These are phyloP conservation scores for Oncorhynchus masou DNA, from an alignment of 2,113 vertebrate genomes.

Conservation along the genomic window DNA sequence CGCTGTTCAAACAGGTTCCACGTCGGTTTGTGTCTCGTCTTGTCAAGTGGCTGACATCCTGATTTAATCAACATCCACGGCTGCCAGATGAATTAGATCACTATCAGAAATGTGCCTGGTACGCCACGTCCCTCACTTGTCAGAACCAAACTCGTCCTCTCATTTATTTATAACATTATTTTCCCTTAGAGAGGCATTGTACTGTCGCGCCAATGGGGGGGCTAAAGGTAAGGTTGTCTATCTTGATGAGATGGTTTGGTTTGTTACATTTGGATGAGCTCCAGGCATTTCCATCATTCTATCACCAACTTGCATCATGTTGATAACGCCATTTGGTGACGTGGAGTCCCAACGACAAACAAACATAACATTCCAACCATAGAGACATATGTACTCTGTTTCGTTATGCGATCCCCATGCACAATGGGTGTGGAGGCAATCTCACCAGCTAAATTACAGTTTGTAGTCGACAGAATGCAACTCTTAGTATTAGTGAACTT, in stretches of 20 bases:
- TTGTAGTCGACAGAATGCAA: too few relatives aligned
- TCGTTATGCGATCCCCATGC: too few relatives aligned
- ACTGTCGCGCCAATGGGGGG: conserved; percentile 31
- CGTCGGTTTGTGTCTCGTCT: conserved; percentile 72
- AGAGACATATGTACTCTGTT: neutral
- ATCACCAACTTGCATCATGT: conserved; percentile 49
- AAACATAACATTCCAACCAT: conserved; percentile 54
- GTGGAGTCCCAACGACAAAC: conserved; percentile 34
- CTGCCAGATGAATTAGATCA: conserved; percentile 81
- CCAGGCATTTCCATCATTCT: conserved; percentile 39
- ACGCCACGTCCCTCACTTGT: conserved; percentile 76
- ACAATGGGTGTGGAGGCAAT: too few relatives aligned
- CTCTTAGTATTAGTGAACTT: too few relatives aligned
- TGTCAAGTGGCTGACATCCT: conserved; percentile 79
- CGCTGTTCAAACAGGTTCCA: conserved; percentile 73
- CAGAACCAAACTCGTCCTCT: conserved; percentile 74
- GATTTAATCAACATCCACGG: conserved; percentile 80
- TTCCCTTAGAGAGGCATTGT: conserved; percentile 52
- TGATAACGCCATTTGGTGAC: conserved; percentile 8
- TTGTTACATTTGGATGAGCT: conserved; percentile 61
- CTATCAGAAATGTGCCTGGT: conserved; percentile 79
- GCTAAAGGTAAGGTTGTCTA: conserved; percentile 51
- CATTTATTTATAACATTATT: conserved; percentile 72
- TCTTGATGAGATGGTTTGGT: conserved; percentile 49
- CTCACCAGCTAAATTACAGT: too few relatives aligned